Conservation (phyloP, 2,797 vertebrate species). For the Artibeus lituratus region DNA sequence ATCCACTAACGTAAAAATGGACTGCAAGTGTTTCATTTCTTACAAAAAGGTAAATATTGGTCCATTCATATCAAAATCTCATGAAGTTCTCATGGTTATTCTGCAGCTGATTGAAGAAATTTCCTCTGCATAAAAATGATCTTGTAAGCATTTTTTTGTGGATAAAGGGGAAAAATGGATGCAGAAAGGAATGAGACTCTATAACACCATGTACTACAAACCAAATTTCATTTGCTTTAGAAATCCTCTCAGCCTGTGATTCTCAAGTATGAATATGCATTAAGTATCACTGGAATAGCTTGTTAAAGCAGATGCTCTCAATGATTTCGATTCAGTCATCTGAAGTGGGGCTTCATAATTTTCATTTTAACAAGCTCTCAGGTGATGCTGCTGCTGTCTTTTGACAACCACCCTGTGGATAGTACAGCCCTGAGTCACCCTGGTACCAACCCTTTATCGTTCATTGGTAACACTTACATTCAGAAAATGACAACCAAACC, state of each 20-base stretch:
- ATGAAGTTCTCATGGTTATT: neutral
- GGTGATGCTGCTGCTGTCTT: neutral
- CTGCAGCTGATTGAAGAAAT: neutral
- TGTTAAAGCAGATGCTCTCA: neutral
- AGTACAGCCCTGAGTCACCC: neutral
- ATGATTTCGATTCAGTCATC: neutral
- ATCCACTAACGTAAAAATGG: neutral
- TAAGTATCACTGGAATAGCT: neutral
- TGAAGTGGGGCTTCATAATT: neutral
- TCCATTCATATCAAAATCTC: slow-evolving; percentile 3
- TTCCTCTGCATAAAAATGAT: neutral
- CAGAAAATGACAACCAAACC: neutral
- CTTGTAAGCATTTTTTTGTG: neutral
- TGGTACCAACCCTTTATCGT: neutral
- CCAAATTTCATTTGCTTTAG: neutral
- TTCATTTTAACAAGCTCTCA: neutral
- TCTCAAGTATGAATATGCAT: neutral
- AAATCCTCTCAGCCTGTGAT: neutral
- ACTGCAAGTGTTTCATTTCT: neutral
- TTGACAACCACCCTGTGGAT: neutral
- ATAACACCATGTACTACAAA: neutral
- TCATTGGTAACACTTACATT: neutral
- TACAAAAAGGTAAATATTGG: slow-evolving; percentile 9
- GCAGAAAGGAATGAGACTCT: neutral
- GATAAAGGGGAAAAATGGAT: neutral